These are phyloP conservation scores for Agrochola litura DNA, from an alignment of 2,888 invertebrate genomes.

Conservation along the genomic window DNA sequence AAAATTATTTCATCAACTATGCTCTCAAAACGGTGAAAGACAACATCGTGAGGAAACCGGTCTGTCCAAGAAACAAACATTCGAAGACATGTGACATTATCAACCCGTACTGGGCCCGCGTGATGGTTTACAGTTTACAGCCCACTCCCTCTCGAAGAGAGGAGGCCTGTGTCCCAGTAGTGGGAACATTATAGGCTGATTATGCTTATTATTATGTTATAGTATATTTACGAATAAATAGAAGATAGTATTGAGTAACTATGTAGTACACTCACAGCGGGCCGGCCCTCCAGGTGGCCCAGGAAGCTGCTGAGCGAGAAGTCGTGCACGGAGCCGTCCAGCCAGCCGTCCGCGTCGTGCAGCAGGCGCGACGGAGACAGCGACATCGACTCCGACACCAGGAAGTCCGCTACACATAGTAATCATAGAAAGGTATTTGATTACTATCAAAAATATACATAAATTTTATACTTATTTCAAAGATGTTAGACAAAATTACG, in stretches of 20 bases:
- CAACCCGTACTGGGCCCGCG: no score
- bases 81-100: no score
- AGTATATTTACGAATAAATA: not conserved
- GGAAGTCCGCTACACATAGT: conserved; percentile 73
- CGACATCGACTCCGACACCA: conserved; percentile 82
- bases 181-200: no score
- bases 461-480: not conserved
- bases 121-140: no score
- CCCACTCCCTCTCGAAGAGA: no score
- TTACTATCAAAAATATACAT: not conserved
- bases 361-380: conserved; percentile 92
- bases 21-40: no score
- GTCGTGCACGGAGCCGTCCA: conserved; percentile 94
- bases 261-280: conserved; percentile 38
- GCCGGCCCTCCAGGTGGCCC: conserved; percentile 93
- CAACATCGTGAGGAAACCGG: no score
- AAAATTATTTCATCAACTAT: no score
- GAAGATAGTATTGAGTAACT: not conserved
- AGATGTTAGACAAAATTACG: not conserved
- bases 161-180: no score
- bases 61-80: no score
- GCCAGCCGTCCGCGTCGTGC: conserved; percentile 93
- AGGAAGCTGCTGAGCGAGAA: conserved; percentile 96
- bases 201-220: no score
- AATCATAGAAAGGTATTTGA: not conserved